phyloP scores from a whole-genome alignment of 2,797 vertebrate species.

The Eleutherodactylus coqui region DNA sequence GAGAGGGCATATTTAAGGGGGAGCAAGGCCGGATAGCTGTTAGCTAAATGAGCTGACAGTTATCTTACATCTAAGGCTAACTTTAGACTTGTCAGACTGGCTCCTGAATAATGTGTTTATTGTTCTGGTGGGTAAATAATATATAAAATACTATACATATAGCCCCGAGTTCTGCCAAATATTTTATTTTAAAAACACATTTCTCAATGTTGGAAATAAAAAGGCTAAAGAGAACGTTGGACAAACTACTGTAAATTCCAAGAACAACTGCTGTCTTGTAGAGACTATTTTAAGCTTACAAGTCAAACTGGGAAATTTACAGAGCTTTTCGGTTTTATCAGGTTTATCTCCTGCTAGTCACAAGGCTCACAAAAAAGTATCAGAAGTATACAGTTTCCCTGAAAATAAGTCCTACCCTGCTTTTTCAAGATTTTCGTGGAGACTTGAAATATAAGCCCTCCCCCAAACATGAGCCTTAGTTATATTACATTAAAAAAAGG shows the following conservation, averaged over 20 bases:
- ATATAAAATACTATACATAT: slow-evolving; percentile 3
- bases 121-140: slow-evolving; percentile 22
- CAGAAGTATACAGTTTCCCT: too few relatives aligned
- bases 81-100: slow-evolving; percentile 31
- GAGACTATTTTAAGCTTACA: background rate
- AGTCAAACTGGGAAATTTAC: background rate
- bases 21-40: background rate
- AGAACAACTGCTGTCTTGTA: background rate
- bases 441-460: too few relatives aligned
- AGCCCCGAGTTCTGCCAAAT: background rate
- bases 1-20: background rate
- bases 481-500: too few relatives aligned
- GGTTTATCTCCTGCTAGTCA: background rate
- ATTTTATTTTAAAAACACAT: background rate
- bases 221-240: background rate
- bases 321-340: background rate
- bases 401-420: too few relatives aligned
- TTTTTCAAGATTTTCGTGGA: too few relatives aligned
- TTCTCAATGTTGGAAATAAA: background rate
- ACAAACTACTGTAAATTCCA: background rate
- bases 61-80: background rate
- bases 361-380: background rate
- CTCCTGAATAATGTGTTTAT: slow-evolving; percentile 27
- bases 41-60: background rate
- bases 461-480: too few relatives aligned